These are phyloP conservation scores for Eutolmus rufibarbis DNA, from an alignment of 2,888 invertebrate species.

Conservation along the genomic window DNA sequence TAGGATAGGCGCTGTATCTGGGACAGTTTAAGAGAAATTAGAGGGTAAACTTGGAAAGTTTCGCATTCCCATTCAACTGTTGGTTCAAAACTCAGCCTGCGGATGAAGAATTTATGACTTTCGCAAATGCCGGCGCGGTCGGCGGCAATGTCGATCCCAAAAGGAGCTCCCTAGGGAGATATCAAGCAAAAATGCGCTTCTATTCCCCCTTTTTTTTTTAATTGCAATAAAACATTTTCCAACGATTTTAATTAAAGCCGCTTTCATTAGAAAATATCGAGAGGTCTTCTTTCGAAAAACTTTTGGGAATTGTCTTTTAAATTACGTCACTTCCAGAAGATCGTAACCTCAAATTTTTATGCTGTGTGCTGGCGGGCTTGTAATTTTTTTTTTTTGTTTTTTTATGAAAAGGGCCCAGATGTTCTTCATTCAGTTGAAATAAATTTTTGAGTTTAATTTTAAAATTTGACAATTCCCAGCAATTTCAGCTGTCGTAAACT, in stretches of 20 bases:
- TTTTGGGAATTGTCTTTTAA: neutral
- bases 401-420: neutral
- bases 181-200: neutral
- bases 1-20: neutral
- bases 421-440: neutral
- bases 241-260: neutral
- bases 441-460: neutral
- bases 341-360: neutral
- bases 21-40: conserved; percentile 20
- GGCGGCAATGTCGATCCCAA: neutral
- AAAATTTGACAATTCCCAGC: neutral
- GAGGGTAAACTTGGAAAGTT: neutral
- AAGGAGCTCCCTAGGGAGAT: neutral
- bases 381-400: neutral
- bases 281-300: neutral
- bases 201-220: neutral
- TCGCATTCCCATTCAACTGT: neutral
- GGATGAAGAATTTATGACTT: neutral
- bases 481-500: neutral
- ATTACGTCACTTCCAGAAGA: neutral
- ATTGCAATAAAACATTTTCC: neutral
- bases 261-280: neutral
- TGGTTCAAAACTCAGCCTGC: neutral
- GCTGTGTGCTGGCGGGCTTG: neutral
- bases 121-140: neutral